Conservation (phyloP, 2,888 invertebrate species). For the Eristalis pertinax region DNA sequence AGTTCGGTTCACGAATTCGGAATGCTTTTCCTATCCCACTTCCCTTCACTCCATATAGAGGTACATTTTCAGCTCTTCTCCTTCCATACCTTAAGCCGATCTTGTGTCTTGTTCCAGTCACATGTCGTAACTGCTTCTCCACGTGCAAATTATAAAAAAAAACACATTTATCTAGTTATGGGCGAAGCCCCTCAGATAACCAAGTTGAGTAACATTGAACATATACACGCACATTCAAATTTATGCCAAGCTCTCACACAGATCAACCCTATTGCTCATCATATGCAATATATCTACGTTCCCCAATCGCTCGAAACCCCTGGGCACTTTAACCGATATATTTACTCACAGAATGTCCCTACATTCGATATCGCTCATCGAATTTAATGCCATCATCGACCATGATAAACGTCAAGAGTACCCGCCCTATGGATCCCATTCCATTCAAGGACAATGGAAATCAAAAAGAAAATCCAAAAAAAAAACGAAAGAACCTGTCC, state of each 20-base stretch:
- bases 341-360: slow-evolving; percentile 24
- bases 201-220: background rate
- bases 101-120: too few species aligned
- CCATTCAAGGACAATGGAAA: slow-evolving; percentile 13
- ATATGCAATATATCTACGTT: background rate
- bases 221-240: background rate
- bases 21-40: too few species aligned
- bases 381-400: slow-evolving; percentile 44
- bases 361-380: slow-evolving; percentile 32
- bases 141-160: too few species aligned
- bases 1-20: too few species aligned
- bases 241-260: background rate
- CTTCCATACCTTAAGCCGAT: too few species aligned
- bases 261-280: background rate
- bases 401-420: slow-evolving; percentile 5
- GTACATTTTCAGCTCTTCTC: too few species aligned
- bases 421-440: background rate
- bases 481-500: background rate
- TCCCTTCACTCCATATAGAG: too few species aligned
- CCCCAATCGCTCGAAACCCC: background rate
- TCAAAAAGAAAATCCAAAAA: slow-evolving; percentile 31
- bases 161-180: too few species aligned
- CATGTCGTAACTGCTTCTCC: too few species aligned
- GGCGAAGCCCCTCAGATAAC: too few species aligned
- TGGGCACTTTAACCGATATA: slow-evolving; percentile 22